Evolutionary conservation across 2,888 invertebrate species (phyloP).

Genomic region (Ypsolopha sequella): DNA sequence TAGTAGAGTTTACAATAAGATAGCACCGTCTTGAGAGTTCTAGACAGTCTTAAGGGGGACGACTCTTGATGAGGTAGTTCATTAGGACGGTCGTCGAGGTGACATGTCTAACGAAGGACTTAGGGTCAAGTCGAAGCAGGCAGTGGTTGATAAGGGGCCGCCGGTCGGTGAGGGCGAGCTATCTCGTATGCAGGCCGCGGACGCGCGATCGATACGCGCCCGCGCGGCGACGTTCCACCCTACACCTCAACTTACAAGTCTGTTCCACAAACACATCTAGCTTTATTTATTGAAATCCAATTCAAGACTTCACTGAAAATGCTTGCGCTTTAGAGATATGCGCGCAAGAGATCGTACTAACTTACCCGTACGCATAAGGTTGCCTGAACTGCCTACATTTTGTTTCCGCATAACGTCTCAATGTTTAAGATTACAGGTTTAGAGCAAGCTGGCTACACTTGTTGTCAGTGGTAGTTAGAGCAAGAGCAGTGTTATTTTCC

Average conservation of each 20-base stretch:
- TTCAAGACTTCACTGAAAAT: slow-evolving; percentile 3
- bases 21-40: too few relatives aligned
- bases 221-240: slow-evolving; percentile 53
- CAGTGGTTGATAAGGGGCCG: slow-evolving; percentile 53
- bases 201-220: slow-evolving; percentile 66
- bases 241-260: slow-evolving; percentile 36
- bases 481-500: slow-evolving; percentile 27
- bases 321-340: not conserved
- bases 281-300: slow-evolving; percentile 31
- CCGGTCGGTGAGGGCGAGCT: slow-evolving; percentile 16
- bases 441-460: not conserved
- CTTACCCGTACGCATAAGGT: too few relatives aligned
- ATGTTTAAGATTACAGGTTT: not conserved
- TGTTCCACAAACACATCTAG: slow-evolving; percentile 38
- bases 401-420: not conserved
- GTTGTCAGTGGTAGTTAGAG: slow-evolving; percentile 6
- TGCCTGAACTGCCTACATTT: not conserved
- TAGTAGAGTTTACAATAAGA: too few relatives aligned
- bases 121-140: slow-evolving; percentile 37
- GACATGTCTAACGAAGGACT: slow-evolving; percentile 45
- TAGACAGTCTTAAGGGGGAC: too few relatives aligned
- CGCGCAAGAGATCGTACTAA: too few relatives aligned
- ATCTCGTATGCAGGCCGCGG: slow-evolving; percentile 61
- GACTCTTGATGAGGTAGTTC: not conserved
- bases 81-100: slow-evolving; percentile 20